Evolutionary conservation across 2,113 vertebrate genomes (phyloP), one percentile per base, ranked within the genome.

Genomic region (Phocoena phocoena): DNA sequence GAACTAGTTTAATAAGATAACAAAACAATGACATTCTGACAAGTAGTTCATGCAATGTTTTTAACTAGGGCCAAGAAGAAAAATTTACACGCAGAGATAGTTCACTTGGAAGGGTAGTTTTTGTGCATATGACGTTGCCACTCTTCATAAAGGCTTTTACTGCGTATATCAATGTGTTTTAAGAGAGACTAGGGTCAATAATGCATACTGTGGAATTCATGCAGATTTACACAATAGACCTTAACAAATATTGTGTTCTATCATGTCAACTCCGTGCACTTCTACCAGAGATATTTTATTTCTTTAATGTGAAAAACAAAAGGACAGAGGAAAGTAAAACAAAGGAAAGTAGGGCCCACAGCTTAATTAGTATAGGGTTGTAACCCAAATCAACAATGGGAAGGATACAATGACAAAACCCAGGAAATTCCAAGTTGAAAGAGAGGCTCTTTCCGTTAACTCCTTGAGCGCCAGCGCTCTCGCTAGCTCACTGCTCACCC

Each of bases 121-220:
- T 97, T 98, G 80, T 85, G n/a, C 83, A 84, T 95, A 38, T 50
- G 87, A 98, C 97, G 96, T 98, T 98, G 97, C 97, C 98, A 95
- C 98, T 98, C 98, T 98, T 98, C 98, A 93, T 97, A 97, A 98
- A 98, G 98, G 97, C 97, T 98, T 98, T 98, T 91, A 91, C 96
- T 98, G 77, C 97, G 97, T 98, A 90, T 98, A 98, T 98, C 98
- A 97, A 6, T 95, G 97, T 98, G 98, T 98, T 98, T 98, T 98
- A 98, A 98, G 98, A 98, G 98, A 98, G 97, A 96, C 95, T 89
- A 96, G 97, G 98, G 98, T 98, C 98, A 98, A 94, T 98, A 98
- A 98, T 98, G 98, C 84, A 80, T 97, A 98, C 98, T 97, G 98
- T 98, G 98, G 98, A 98, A 98, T 98, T 98, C 98, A 98, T 98